Conservation (phyloP, 2,888 invertebrate genomes). For the Drosophila macrospina region DNA sequence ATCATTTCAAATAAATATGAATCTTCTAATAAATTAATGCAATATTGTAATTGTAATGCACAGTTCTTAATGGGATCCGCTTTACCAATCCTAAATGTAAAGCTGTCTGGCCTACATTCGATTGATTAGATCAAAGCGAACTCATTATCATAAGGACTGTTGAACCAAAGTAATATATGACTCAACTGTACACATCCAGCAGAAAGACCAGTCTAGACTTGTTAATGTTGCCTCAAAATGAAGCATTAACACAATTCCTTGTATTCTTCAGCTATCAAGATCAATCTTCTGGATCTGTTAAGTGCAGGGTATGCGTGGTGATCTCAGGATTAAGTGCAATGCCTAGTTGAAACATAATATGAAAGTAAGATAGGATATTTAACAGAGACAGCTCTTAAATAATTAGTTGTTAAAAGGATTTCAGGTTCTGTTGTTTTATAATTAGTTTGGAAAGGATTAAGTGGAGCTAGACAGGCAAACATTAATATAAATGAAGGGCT, state of each 20-base stretch:
- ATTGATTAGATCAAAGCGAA: neutral
- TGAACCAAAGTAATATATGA: neutral
- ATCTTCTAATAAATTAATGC: no score
- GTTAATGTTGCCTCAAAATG: conserved; percentile 42
- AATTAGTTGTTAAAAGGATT: conserved; percentile 35
- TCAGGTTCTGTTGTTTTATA: conserved; percentile 32
- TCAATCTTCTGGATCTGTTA: conserved; percentile 6
- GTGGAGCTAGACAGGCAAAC: conserved; percentile 39
- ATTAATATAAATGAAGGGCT: conserved; percentile 28
- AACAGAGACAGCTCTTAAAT: conserved; percentile 37
- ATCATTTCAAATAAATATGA: neutral
- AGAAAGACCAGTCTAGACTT: conserved; percentile 10
- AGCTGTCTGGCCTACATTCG: neutral
- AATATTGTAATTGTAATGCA: no score
- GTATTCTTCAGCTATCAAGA: conserved; percentile 22
- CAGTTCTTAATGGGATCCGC: conserved; percentile 3
- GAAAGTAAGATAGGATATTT: conserved; percentile 33
- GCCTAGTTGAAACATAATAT: conserved; percentile 32
- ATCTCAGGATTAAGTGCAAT: conserved; percentile 11
- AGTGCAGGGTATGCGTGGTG: conserved; percentile 13
- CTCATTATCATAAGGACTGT: neutral
- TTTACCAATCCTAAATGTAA: conserved; percentile 21
- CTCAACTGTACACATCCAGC: neutral
- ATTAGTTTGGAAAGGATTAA: conserved; percentile 48
- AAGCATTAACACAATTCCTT: conserved; percentile 37